Conservation (phyloP, 2,797 vertebrate genomes). For the Simalia tracyae region DNA sequence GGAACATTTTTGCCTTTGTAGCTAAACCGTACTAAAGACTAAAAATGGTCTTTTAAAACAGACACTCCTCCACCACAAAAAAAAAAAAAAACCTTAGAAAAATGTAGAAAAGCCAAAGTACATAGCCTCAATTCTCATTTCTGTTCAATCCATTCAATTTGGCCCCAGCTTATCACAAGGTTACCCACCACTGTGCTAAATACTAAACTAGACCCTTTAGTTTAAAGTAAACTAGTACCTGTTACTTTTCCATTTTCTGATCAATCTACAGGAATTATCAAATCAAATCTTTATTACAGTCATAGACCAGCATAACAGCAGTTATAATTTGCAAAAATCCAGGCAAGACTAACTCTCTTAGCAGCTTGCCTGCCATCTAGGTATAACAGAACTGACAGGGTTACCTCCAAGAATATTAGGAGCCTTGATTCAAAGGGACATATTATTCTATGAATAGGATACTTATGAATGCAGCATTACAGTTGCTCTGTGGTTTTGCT, state of each 20-base stretch:
- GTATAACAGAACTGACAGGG: background rate
- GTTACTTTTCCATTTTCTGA: background rate
- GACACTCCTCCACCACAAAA: no score
- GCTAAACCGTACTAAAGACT: no score
- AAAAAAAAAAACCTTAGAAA: background rate
- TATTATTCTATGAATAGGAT: no score
- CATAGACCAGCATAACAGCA: no score
- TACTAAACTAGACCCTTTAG: no score
- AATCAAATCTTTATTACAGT: background rate
- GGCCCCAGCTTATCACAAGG: no score
- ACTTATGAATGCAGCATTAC: background rate
- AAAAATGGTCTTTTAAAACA: background rate
- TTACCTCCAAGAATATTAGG: background rate
- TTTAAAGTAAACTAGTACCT: no score
- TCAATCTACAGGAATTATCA: background rate
- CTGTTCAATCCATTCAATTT: no score
- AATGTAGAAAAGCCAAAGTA: no score
- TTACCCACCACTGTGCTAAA: no score
- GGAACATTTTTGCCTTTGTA: no score
- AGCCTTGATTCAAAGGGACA: background rate
- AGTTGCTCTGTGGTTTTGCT: background rate
- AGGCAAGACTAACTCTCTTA: background rate
- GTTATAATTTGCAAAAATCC: background rate
- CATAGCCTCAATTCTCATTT: no score
- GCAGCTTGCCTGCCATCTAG: background rate